Percentiles rank a stretch among this genome's conserved stretches.
These are phyloP conservation scores for Diadema setosum DNA, from an alignment of 35 echinoderm and acorn worm genomes.

Conservation along the genomic window DNA sequence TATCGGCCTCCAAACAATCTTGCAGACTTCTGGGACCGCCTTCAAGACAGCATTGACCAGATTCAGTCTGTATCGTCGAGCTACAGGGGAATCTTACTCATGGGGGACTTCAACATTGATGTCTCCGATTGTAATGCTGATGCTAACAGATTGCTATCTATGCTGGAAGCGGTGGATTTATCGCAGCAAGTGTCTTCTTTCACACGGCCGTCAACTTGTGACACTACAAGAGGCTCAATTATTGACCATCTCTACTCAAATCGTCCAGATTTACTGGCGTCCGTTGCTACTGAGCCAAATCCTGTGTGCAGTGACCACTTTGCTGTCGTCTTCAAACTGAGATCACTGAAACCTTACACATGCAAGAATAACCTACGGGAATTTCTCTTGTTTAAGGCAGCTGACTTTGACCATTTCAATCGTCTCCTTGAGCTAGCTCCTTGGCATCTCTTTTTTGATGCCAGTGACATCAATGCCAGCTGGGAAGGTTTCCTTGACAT, in stretches of 20 bases:
- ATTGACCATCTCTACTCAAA: background rate
- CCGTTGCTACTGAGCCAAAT: background rate
- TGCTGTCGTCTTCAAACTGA: background rate
- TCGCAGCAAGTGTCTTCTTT: background rate
- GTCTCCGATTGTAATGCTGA: background rate
- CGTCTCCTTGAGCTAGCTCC: background rate
- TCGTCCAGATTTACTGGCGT: background rate
- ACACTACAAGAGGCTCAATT: background rate
- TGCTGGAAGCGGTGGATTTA: background rate
- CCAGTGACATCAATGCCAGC: background rate
- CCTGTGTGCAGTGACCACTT: background rate
- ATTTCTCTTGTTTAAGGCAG: background rate
- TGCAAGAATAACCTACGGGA: background rate
- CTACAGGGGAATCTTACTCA: background rate
- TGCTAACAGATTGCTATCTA: background rate
- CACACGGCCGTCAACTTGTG: background rate
- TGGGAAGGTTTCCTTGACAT: conserved; percentile 1
- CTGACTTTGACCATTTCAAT: conserved; percentile 3
- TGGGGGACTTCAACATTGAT: background rate
- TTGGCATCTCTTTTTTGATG: background rate
- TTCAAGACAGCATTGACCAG: too few relatives aligned
- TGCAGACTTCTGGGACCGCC: background rate
- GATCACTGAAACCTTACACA: background rate
- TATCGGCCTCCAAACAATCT: background rate
- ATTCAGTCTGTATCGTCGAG: too few relatives aligned